A percentile compares a stretch with the other conserved stretches of the same genome.
These are phyloP conservation scores for Phocides pigmalion DNA, from an alignment of 1,140 invertebrate genomes.

Conservation along the genomic window DNA sequence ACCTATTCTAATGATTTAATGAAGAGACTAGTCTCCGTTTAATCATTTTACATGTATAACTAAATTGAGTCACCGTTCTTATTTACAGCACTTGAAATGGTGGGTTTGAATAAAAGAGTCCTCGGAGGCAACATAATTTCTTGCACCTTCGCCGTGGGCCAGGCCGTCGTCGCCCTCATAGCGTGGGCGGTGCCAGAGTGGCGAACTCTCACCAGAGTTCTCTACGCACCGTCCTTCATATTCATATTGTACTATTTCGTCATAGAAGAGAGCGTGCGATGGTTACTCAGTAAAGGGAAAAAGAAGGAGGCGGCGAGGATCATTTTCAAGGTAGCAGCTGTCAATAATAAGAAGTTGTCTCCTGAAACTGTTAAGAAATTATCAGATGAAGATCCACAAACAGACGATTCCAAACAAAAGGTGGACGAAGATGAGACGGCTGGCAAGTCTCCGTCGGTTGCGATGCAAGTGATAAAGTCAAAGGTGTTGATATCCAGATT, in stretches of 20 bases:
- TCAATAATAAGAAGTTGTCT: conserved; percentile 84
- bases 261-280: conserved; percentile 86
- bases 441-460: conserved; percentile 32
- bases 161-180: conserved; percentile 86
- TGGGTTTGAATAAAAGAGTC: conserved; percentile 88
- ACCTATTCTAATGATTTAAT: no score
- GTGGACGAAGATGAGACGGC: conserved; percentile 17
- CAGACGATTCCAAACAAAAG: conserved; percentile 23
- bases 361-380: conserved; percentile 60
- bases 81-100: conserved; percentile 90
- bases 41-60: no score
- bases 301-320: conserved; percentile 86
- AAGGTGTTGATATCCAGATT: conserved; percentile 85
- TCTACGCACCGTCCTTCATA: conserved; percentile 87
- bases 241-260: conserved; percentile 86
- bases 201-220: conserved; percentile 87
- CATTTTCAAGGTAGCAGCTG: conserved; percentile 85
- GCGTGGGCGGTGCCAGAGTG: conserved; percentile 90
- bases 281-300: conserved; percentile 85
- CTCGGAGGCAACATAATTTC: conserved; percentile 89
- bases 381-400: conserved; percentile 46
- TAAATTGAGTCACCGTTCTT: conserved; percentile 25
- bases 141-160: conserved; percentile 89
- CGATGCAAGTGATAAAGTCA: conserved; percentile 83
- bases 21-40: no score